phyloP scores from a whole-genome alignment of 2,888 invertebrate species.

The Gryllus longicercus region DNA sequence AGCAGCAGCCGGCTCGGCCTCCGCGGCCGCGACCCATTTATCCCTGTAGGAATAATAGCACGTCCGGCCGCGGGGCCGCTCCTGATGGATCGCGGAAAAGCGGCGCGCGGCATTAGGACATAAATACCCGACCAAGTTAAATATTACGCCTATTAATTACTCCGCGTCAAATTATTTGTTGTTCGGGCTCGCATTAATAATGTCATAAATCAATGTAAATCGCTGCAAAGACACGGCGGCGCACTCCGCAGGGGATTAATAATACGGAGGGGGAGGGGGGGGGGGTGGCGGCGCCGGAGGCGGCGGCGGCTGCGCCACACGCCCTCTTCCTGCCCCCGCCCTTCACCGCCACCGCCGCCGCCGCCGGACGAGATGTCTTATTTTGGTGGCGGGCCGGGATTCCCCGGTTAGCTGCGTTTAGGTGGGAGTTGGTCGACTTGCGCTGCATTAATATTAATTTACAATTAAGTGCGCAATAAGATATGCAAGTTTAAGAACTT shows the following conservation, averaged over 20 bases:
- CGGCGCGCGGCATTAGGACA: not conserved
- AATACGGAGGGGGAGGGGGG: not conserved
- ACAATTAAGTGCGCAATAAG: too few relatives aligned
- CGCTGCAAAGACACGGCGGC: not conserved
- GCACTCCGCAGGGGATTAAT: not conserved
- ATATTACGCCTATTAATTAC: constrained; percentile 17
- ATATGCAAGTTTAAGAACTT: too few relatives aligned
- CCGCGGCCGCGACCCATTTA: not conserved
- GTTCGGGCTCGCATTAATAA: not conserved
- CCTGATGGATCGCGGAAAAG: not conserved
- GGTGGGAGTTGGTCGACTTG: too few relatives aligned
- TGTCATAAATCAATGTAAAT: not conserved
- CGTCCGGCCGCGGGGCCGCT: not conserved
- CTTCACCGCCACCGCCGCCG: not conserved
- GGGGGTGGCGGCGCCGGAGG: not conserved
- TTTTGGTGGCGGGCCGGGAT: too few relatives aligned
- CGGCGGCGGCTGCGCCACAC: not conserved
- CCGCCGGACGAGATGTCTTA: not conserved
- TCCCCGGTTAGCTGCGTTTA: too few relatives aligned
- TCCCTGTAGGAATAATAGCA: not conserved
- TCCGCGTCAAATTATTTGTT: constrained; percentile 17
- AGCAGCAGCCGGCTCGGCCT: too few relatives aligned
- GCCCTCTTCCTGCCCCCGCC: not conserved
- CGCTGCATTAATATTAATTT: too few relatives aligned
- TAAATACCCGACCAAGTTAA: constrained; percentile 3